phyloP scores from a whole-genome alignment of 2,797 vertebrate species.

The Sebastiscus albofasciatus region DNA sequence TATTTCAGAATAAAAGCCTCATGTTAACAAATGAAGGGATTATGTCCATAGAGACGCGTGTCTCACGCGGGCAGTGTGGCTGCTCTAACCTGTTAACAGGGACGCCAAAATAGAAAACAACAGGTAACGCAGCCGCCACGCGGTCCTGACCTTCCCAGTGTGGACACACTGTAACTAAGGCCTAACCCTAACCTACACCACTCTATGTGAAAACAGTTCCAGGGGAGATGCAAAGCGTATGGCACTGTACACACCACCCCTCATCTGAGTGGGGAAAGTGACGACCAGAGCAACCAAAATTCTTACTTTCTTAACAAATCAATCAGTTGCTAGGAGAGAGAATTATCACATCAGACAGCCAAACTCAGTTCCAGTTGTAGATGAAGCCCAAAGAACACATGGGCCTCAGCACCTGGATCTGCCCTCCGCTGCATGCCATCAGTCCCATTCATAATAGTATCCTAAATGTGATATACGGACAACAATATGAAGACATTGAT shows the following conservation, averaged over 20 bases:
- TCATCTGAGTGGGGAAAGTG: neutral
- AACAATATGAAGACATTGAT: constrained; percentile 40
- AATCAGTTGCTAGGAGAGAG: neutral
- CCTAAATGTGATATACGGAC: constrained; percentile 22
- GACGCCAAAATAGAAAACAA: too few species aligned
- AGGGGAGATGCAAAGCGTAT: neutral
- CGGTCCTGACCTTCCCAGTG: too few species aligned
- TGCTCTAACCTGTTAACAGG: too few species aligned
- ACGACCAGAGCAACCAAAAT: neutral
- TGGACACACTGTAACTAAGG: too few species aligned
- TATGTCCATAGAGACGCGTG: too few species aligned
- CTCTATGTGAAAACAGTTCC: neutral
- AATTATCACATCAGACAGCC: neutral
- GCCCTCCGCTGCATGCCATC: neutral
- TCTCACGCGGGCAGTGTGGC: too few species aligned
- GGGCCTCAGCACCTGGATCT: neutral
- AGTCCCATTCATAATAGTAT: constrained; percentile 7
- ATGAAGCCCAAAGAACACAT: neutral
- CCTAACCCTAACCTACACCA: neutral
- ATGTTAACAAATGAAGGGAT: too few species aligned
- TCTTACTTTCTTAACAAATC: neutral
- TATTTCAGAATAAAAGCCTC: too few species aligned
- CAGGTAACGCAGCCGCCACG: too few species aligned
- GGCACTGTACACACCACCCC: neutral
- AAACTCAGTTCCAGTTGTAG: neutral